A percentile compares a stretch with the other conserved stretches of the same genome.
These are phyloP conservation scores for Sarcoramphus papa DNA, from an alignment of 2,797 vertebrate genomes.

Conservation along the genomic window DNA sequence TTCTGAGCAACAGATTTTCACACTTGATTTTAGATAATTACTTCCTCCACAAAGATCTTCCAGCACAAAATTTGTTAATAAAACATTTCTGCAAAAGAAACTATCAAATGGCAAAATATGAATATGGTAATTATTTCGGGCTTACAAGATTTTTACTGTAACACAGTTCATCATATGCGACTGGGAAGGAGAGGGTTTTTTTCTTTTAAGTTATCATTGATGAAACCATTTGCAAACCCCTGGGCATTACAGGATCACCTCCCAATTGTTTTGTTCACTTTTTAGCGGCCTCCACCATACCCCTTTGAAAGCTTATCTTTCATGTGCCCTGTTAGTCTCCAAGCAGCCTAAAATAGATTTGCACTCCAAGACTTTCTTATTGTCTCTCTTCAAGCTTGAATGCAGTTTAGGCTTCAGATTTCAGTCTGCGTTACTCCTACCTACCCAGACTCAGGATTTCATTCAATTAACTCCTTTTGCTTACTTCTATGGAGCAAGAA, in stretches of 20 bases:
- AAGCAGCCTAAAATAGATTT: neutral
- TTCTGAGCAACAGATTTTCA: neutral
- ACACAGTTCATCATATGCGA: neutral
- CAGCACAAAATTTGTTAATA: neutral
- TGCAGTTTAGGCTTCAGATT: neutral
- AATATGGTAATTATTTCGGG: neutral
- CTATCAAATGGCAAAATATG: neutral
- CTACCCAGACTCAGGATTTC: neutral
- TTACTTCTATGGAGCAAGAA: neutral
- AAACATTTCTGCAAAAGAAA: neutral
- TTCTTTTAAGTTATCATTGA: neutral
- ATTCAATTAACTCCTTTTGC: neutral
- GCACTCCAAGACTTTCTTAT: neutral
- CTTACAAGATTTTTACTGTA: neutral
- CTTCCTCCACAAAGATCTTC: neutral
- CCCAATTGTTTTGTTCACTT: neutral
- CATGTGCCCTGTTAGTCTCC: fast-evolving
- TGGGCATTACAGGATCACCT: too few species aligned
- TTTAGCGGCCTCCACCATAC: neutral
- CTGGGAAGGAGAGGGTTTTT: neutral
- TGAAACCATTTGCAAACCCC: neutral
- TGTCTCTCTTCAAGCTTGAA: neutral
- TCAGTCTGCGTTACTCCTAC: neutral
- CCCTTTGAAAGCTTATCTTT: neutral
- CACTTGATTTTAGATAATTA: neutral